A percentile compares a stretch with the other conserved stretches of the same genome.
These are phyloP conservation scores for Copidosoma floridanum DNA, from an alignment of 1,140 invertebrate genomes.

Conservation along the genomic window DNA sequence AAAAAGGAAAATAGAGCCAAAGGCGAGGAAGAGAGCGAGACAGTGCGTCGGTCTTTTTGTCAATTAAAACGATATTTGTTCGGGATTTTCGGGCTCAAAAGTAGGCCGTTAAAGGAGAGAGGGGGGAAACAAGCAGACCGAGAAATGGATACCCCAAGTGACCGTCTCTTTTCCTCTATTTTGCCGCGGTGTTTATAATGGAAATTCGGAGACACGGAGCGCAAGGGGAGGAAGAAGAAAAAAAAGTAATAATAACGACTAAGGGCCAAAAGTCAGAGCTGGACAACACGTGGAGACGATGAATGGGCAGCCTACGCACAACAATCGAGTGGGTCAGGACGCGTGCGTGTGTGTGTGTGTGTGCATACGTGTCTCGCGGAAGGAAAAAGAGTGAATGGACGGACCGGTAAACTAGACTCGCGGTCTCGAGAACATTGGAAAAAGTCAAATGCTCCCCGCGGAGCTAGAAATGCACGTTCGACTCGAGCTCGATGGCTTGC, in stretches of 20 bases:
- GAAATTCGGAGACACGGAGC: constrained; percentile 1
- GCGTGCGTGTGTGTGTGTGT: neutral
- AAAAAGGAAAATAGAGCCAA: neutral
- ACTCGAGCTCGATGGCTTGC: neutral
- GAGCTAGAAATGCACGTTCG: neutral
- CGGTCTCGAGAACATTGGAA: neutral
- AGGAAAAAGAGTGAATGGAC: neutral
- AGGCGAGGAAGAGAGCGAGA: neutral
- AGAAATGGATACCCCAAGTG: neutral
- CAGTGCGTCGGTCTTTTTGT: neutral
- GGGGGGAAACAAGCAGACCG: neutral
- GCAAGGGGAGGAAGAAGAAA: constrained; percentile 8
- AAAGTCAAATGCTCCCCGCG: neutral
- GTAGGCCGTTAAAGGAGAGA: constrained; percentile 8
- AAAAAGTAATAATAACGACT: neutral
- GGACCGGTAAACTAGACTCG: neutral
- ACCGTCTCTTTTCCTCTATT: neutral
- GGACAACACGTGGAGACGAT: too few species aligned
- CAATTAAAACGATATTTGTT: constrained; percentile 26
- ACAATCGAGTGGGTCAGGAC: neutral
- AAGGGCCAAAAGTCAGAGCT: constrained; percentile 10
- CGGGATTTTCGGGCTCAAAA: neutral
- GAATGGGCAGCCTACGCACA: neutral
- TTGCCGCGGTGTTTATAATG: neutral
- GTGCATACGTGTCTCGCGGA: constrained; percentile 1